Percentiles rank a stretch among this genome's conserved stretches.
phyloP scores from a whole-genome alignment of 2,797 vertebrate species.

The Gymnoscopelus microlampas region DNA sequence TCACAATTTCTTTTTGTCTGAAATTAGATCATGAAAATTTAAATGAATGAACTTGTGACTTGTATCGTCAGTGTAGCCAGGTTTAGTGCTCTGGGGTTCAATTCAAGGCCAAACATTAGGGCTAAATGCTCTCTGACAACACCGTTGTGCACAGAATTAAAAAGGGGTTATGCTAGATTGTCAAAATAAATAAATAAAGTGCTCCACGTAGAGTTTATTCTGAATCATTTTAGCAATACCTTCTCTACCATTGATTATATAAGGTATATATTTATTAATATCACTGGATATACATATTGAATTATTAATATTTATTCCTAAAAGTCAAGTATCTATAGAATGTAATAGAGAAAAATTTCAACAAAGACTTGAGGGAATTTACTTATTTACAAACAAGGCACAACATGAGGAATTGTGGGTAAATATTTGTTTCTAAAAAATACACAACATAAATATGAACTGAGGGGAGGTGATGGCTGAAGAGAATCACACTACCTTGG shows the following conservation, averaged over 20 bases:
- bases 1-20: neutral
- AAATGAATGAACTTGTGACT: too few relatives aligned
- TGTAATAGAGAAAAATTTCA: slow-evolving; percentile 53
- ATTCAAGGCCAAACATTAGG: neutral
- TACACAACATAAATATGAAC: too few relatives aligned
- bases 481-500: too few relatives aligned
- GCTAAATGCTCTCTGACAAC: slow-evolving; percentile 25
- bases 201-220: slow-evolving; percentile 75
- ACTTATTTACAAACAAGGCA: slow-evolving; percentile 67
- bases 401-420: slow-evolving; percentile 37
- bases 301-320: slow-evolving; percentile 38
- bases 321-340: slow-evolving; percentile 48
- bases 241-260: slow-evolving; percentile 59
- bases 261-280: slow-evolving; percentile 37
- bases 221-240: slow-evolving; percentile 52
- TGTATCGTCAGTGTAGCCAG: neutral
- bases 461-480: too few relatives aligned
- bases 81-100: neutral
- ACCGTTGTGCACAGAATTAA: slow-evolving; percentile 30
- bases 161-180: slow-evolving; percentile 64
- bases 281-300: slow-evolving; percentile 67
- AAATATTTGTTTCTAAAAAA: slow-evolving; percentile 1
- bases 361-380: slow-evolving; percentile 23
- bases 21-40: too few relatives aligned
- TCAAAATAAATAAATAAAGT: slow-evolving; percentile 86